A percentile compares a stretch with the other conserved stretches of the same genome.
phyloP scores from a whole-genome alignment of 2,888 invertebrate species.

The Nomada goodeniana region DNA sequence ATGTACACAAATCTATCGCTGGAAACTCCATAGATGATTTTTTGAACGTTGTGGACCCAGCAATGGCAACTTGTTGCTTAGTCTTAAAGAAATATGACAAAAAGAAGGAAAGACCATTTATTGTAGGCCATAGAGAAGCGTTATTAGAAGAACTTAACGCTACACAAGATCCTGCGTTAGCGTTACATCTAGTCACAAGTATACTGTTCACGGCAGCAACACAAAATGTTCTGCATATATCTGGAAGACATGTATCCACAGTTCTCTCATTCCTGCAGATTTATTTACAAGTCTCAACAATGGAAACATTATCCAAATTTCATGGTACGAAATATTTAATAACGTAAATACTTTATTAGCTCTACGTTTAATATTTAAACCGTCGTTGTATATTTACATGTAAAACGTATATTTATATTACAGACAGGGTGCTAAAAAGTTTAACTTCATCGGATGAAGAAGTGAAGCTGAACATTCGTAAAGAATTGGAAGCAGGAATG shows the following conservation, averaged over 20 bases:
- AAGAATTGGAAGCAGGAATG: conserved; percentile 85
- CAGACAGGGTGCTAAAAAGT: conserved; percentile 89
- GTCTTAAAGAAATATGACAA: conserved; percentile 95
- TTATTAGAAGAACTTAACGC: conserved; percentile 91
- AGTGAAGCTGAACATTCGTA: conserved; percentile 85
- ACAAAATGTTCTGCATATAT: conserved; percentile 94
- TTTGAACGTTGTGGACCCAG: conserved; percentile 89
- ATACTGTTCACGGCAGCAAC: conserved; percentile 93
- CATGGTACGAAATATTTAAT: conserved; percentile 88
- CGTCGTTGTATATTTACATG: not conserved
- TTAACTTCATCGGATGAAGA: conserved; percentile 85
- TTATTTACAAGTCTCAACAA: conserved; percentile 89
- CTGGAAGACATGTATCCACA: conserved; percentile 95
- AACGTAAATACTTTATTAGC: not conserved
- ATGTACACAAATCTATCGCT: conserved; percentile 89
- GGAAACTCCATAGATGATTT: conserved; percentile 92
- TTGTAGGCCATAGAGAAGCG: conserved; percentile 92
- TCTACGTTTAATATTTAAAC: not conserved
- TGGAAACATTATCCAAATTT: conserved; percentile 88
- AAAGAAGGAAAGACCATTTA: conserved; percentile 92
- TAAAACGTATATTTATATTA: conserved; percentile 21
- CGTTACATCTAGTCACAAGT: conserved; percentile 91
- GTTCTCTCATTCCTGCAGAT: conserved; percentile 90
- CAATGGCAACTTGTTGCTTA: conserved; percentile 90
- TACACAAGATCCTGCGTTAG: conserved; percentile 91